Conservation (phyloP, 2,888 invertebrate species). For the Erebia aethiops region DNA sequence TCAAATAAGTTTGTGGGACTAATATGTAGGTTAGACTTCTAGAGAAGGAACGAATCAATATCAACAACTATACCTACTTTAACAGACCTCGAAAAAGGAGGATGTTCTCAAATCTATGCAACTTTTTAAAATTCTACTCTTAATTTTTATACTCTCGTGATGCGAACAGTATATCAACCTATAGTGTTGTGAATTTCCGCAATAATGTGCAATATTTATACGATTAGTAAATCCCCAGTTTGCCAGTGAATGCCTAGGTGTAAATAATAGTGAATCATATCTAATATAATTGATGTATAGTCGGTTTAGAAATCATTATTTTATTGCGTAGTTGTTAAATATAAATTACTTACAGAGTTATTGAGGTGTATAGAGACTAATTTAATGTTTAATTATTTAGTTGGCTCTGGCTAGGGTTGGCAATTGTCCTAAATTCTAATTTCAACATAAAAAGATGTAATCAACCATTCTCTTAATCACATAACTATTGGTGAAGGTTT, state of each 20-base stretch:
- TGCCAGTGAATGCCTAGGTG: conserved; percentile 57
- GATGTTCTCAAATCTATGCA: too few relatives aligned
- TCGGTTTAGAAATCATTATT: conserved; percentile 48
- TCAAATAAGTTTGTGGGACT: too few relatives aligned
- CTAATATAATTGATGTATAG: conserved; percentile 50
- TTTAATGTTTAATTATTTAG: conserved; percentile 54
- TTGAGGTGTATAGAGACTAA: conserved; percentile 41
- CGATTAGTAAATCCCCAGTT: conserved; percentile 35
- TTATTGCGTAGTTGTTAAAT: conserved; percentile 51
- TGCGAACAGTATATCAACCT: not conserved
- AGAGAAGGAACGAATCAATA: too few relatives aligned
- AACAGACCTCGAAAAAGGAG: too few relatives aligned
- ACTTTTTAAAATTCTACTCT: too few relatives aligned
- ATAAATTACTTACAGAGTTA: conserved; percentile 29
- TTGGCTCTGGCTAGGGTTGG: conserved; percentile 21
- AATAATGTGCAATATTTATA: conserved; percentile 49
- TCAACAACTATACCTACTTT: too few relatives aligned
- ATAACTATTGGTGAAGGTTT: not conserved
- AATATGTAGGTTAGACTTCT: too few relatives aligned
- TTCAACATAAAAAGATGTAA: not conserved
- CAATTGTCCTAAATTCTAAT: conserved; percentile 1
- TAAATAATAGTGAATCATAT: conserved; percentile 49
- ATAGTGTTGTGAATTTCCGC: conserved; percentile 23
- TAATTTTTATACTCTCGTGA: not conserved
- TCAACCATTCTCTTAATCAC: not conserved